Percentiles rank a stretch among this genome's conserved stretches.
Evolutionary conservation across 2,113 vertebrate genomes (phyloP).

Genomic region (Haplochromis vanheusdeni): DNA sequence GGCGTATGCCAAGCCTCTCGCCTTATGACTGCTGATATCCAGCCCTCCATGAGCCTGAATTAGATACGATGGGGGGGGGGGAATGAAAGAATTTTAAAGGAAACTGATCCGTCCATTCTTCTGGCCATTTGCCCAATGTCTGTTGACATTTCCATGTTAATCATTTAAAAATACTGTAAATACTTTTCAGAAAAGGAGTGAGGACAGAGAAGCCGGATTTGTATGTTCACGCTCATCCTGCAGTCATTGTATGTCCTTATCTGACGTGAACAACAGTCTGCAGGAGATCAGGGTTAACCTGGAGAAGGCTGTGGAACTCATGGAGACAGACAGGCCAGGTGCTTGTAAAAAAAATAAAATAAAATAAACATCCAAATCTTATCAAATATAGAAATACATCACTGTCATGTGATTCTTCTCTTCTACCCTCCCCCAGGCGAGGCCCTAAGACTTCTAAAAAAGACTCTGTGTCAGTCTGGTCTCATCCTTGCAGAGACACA

Average conservation of each 20-base stretch:
- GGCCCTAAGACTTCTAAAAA: constrained; percentile 68
- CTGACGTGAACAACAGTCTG: constrained; percentile 42
- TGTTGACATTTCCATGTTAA: neutral
- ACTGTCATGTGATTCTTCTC: neutral
- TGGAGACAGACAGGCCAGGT: constrained; percentile 64
- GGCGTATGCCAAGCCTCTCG: neutral
- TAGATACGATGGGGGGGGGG: accelerated
- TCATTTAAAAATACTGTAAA: neutral
- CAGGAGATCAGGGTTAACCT: constrained; percentile 36
- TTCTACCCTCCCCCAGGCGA: constrained; percentile 52
- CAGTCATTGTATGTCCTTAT: neutral
- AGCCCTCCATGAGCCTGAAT: neutral
- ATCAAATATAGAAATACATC: neutral
- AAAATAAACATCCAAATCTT: neutral
- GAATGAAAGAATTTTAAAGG: neutral
- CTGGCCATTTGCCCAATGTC: neutral
- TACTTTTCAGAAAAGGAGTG: constrained; percentile 10
- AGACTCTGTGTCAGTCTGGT: constrained; percentile 54
- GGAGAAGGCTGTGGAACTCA: constrained; percentile 48
- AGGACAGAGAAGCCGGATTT: neutral
- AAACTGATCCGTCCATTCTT: neutral
- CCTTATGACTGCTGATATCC: neutral
- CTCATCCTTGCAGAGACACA: constrained; percentile 76
- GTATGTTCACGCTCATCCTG: constrained; percentile 50
- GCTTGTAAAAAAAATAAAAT: neutral